Evolutionary conservation across 2,797 vertebrate genomes (phyloP).

Genomic region (Selene dorsalis): DNA sequence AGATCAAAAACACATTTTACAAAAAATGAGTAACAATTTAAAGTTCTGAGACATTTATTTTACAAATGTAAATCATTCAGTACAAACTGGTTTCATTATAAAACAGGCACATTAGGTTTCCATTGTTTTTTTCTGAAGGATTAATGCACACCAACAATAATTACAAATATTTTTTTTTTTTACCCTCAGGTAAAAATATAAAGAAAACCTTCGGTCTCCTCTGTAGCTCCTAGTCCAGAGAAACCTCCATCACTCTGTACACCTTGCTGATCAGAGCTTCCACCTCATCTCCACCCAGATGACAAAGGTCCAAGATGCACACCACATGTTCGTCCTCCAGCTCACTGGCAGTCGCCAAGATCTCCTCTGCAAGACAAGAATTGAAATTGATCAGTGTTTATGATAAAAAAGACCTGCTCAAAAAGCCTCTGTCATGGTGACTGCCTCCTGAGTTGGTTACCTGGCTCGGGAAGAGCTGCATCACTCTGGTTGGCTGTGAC

Average conservation of each 20-base stretch:
- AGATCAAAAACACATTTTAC: not conserved
- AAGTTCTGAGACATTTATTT: slow-evolving; percentile 13
- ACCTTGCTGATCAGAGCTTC: slow-evolving; percentile 91
- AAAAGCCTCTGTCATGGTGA: not conserved
- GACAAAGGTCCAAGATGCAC: slow-evolving; percentile 90
- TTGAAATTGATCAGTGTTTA: not conserved
- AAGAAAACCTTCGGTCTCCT: not conserved
- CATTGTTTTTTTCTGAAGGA: slow-evolving; percentile 16
- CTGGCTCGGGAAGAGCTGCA: slow-evolving; percentile 74
- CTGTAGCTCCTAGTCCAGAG: slow-evolving; percentile 44
- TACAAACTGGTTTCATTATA: not conserved
- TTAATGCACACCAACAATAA: not conserved
- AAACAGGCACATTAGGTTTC: not conserved
- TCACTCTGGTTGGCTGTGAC: slow-evolving; percentile 20
- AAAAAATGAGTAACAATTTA: not conserved
- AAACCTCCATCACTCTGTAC: slow-evolving; percentile 83
- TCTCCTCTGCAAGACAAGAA: slow-evolving; percentile 81
- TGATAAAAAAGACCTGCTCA: not conserved
- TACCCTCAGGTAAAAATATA: too few species aligned
- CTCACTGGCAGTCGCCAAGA: slow-evolving; percentile 82
- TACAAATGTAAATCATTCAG: slow-evolving; percentile 16
- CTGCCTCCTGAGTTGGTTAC: slow-evolving; percentile 68
- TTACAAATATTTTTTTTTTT: not conserved
- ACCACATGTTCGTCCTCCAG: slow-evolving; percentile 85
- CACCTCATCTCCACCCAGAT: slow-evolving; percentile 86